Base-by-base conservation (phyloP, 2,797 vertebrate genomes). In the Sebastes steindachneri region DNA sequence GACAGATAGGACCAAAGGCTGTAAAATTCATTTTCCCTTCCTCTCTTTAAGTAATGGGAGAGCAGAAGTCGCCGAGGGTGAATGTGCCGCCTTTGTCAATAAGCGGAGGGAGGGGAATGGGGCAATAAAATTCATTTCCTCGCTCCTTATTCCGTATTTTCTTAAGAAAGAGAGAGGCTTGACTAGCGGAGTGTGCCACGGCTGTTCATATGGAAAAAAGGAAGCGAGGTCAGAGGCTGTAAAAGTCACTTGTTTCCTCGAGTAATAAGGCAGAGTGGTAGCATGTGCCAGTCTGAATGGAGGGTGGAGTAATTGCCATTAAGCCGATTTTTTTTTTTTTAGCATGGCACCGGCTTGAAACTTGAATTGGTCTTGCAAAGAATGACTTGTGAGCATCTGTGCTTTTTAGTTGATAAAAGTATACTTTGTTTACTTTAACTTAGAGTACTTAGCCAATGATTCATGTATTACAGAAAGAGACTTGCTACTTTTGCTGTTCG, bases 231-330 rank as follows among this genome's bases (percentile, higher is more conserved):
- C 93, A 82, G 77, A 69, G 73, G 91, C 84, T 69, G 80, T 95
- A 95, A 94, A 96, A 92, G 79, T 68, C 63, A 71, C 84, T 88
- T 54, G 79, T 88, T 84, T 87, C 90, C 86, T 75, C 54, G 10
- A 79, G 92, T 87, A 87, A 92, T 88, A 87, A 92, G 69, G 67
- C 75, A 80, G 85, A 87, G 88, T 67, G 82, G 81, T 67, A 88
- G 88, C 92, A 91, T 93, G 94, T 93, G 94, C 73, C 88, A 11
- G 54, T 62, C 31, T 91, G 89, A 93, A 94, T 93, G 88, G 90
- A 91, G 89, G 94, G 92, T 78, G 94, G 93, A 74, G 88, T 91
- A 92, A 95, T 94, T 93, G 90, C 90, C 80, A 86, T 91, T 89
- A 92, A 92, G 89, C 82, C 75, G 83, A 81, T 81, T 91, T 91